Percentiles rank a stretch among this genome's conserved stretches.
phyloP scores from a whole-genome alignment of 2,888 invertebrate species.

The Autographa pulchrina region DNA sequence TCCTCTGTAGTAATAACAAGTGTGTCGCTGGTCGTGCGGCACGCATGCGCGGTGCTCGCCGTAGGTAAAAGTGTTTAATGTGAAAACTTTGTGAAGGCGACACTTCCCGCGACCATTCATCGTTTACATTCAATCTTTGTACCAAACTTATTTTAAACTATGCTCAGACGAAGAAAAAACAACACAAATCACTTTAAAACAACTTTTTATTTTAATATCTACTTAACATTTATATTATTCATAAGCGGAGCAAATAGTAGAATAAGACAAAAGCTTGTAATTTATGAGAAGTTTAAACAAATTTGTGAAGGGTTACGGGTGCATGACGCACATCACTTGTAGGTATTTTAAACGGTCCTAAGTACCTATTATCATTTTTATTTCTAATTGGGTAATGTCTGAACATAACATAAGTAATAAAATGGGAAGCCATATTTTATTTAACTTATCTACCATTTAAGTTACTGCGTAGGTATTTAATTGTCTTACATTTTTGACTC shows the following conservation, averaged over 20 bases:
- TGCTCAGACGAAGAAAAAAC: constrained; percentile 11
- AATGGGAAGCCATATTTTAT: background rate
- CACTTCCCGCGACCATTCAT: constrained; percentile 67
- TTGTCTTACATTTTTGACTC: background rate
- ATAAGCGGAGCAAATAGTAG: constrained; percentile 16
- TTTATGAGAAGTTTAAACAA: constrained; percentile 25
- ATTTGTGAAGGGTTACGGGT: constrained; percentile 27
- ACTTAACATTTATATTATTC: constrained; percentile 29
- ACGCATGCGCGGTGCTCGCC: constrained; percentile 70
- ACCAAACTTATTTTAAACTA: constrained; percentile 46
- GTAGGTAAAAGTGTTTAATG: constrained; percentile 76
- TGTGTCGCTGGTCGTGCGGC: constrained; percentile 53
- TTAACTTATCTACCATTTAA: no score
- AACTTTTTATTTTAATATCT: background rate
- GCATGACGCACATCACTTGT: constrained; percentile 23
- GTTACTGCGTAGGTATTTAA: no score
- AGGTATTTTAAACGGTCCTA: constrained; percentile 13
- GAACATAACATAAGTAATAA: background rate
- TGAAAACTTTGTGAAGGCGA: constrained; percentile 76
- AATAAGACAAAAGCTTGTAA: constrained; percentile 27
- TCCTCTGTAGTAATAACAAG: constrained; percentile 62
- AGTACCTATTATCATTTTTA: constrained; percentile 12
- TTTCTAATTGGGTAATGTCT: constrained; percentile 1
- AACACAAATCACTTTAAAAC: constrained; percentile 16
- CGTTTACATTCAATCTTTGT: constrained; percentile 67